Base-by-base conservation (phyloP, 2,113 vertebrate genomes). In the Xenopus laevis region DNA sequence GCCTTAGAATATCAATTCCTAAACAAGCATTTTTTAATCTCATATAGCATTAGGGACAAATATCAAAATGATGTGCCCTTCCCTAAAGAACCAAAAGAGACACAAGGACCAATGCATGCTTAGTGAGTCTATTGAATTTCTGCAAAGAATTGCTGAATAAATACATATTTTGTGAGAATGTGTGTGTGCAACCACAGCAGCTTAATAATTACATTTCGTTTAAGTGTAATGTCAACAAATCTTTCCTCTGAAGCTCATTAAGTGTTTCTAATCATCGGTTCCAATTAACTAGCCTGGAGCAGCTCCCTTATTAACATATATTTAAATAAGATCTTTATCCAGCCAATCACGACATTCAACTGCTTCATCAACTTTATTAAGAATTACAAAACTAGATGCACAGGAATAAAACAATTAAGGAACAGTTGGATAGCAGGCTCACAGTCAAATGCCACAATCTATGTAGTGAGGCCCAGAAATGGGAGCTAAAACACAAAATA, bases 381-480 rank as follows among this genome's bases (percentile, higher is more conserved):
- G 47, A 64, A 70, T 7, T 57, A 46, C 47, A 70, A 77, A 75
- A 77, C 66, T 70, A 77, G 63, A 77, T 70, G 63, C 67, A 69
- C 57, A 65, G 68, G 17, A n/a, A 55, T 3, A 55, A n/a, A 68
- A 46, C 13, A 75, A 53, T 68, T 40, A 13, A 60, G 68, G 13
- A 68, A 53, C 57, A 52, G 23, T 10, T n/a, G 40, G n/a, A n/a
- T 13, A 55, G 11, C 23, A 21, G 12, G 53, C 53, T 20, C 47
- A 73, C 63, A 59, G 33, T 46, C 16, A 63, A 27, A 59, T 20
- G 4, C 11, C 12, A 20, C 30, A 65, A 27, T 27, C 20, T 13
- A 8, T 4, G 33, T 40, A 55, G 30, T 15, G 20, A 67, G 21
- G 44, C 20, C 53, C 55, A 17, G 15, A 17, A 47, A 21, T 45